Conservation (phyloP, 2,113 vertebrate species). For the Corythaeola cristata region DNA sequence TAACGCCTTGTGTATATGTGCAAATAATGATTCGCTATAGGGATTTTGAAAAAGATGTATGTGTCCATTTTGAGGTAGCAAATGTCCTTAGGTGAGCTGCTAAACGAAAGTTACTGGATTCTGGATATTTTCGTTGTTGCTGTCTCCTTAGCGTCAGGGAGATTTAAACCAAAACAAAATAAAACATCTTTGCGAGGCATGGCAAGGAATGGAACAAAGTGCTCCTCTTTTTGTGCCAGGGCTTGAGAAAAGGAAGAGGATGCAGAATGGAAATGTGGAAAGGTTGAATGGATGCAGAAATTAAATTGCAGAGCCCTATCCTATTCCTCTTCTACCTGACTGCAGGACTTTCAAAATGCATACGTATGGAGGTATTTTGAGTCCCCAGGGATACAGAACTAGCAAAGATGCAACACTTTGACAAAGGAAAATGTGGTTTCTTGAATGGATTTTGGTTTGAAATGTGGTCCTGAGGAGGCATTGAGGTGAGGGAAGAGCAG, state of each 20-base stretch:
- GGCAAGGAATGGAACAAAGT: background rate
- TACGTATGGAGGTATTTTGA: background rate
- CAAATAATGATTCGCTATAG: constrained; percentile 19
- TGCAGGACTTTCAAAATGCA: background rate
- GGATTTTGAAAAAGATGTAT: background rate
- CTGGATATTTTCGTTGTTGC: background rate
- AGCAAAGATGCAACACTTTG: background rate
- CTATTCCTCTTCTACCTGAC: background rate
- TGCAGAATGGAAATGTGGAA: background rate
- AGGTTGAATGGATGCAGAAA: background rate
- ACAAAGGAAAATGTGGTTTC: background rate
- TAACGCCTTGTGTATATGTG: background rate
- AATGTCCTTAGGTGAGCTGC: background rate
- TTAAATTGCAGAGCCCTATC: background rate
- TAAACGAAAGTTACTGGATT: background rate
- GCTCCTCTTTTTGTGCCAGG: background rate
- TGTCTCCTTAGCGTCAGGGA: background rate
- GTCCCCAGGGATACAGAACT: background rate
- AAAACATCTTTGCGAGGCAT: background rate
- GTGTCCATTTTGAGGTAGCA: background rate
- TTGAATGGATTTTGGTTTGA: background rate
- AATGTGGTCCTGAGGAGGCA: background rate
- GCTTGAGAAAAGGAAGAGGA: background rate
- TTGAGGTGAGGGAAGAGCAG: background rate
- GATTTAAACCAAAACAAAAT: background rate